Evolutionary conservation across 2,888 invertebrate genomes (phyloP), one percentile per base, ranked within the genome.

Genomic region (Drosophila meridionalis): DNA sequence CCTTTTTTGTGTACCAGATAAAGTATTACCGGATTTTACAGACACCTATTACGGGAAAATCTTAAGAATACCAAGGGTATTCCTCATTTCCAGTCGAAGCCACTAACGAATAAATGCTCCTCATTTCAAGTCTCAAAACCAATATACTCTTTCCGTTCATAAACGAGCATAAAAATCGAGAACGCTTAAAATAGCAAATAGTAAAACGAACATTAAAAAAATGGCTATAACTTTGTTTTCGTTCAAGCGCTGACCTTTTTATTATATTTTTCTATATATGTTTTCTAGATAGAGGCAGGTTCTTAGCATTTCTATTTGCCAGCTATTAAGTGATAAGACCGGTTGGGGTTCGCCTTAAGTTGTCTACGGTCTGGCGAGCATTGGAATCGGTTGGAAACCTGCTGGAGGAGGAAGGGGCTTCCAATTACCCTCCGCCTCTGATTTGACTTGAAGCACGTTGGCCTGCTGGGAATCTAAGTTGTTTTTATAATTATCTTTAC

Each of bases 111-210:
- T 3, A 9, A 20, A 20, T 3, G 7, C 7, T 42, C 8, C 7
- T n/a, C n/a, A 42, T 20, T 5, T 14, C 0, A 5, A 40, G 2
- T 14, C 4, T 12, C 14, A 43, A 28, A 47, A 28, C 47, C 7
- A 47, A 47, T 47, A 28, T 47, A 28, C 47, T 28, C 45, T 28
- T 47, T 5, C 6, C 3, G 0, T 12, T 12, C 11, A 12, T 7
- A 3, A 12, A 3, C 6, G 28, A 14, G 47, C 6, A 47, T 7
- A 28, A 47, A 66, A 43, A 34, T 14, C 73, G 60, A 62, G 58
- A 63, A 57, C 42, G 66, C 73, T 78, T 74, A 63, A 84, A 89
- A 84, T 87, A 79, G 64, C 73, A 76, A 69, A 62, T 65, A 72
- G 60, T 68, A 70, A 65, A 72, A 53, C 55, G 61, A 34, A 36